Percentiles rank a stretch among this genome's conserved stretches.
phyloP scores from a whole-genome alignment of 1,140 invertebrate genomes.

The Thaumetopoea pityocampa region DNA sequence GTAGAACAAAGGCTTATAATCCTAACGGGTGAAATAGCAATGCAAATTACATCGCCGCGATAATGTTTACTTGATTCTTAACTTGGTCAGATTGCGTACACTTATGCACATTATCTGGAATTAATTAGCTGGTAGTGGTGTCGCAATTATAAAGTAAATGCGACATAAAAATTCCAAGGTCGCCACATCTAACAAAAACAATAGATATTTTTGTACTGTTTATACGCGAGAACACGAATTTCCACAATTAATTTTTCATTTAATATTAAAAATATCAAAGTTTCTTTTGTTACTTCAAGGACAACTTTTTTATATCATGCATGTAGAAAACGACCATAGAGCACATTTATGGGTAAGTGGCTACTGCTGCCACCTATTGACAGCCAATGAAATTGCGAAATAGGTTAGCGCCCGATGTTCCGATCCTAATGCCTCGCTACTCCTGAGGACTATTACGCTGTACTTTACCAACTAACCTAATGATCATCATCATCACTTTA shows the following conservation, averaged over 20 bases:
- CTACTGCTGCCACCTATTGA: too few relatives aligned
- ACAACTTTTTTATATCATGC: neutral
- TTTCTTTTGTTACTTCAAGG: neutral
- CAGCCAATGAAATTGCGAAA: too few relatives aligned
- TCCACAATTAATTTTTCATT: too few relatives aligned
- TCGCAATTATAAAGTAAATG: constrained; percentile 34
- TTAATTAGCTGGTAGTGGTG: constrained; percentile 46
- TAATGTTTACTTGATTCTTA: constrained; percentile 34
- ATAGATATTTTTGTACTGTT: neutral
- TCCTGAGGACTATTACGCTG: too few relatives aligned
- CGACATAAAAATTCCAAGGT: neutral
- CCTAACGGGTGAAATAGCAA: constrained; percentile 46
- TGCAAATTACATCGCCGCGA: constrained; percentile 41
- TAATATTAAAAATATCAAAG: too few relatives aligned
- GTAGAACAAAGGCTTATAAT: constrained; percentile 64
- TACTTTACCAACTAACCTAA: too few relatives aligned
- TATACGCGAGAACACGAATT: too few relatives aligned
- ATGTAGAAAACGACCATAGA: too few relatives aligned
- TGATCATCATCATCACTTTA: too few relatives aligned
- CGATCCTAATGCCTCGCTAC: too few relatives aligned
- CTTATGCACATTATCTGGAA: constrained; percentile 52
- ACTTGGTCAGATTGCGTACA: constrained; percentile 37
- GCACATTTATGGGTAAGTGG: too few relatives aligned
- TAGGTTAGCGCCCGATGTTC: too few relatives aligned
- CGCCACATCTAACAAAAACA: constrained; percentile 1